Percentiles rank a stretch among this genome's conserved stretches.
Conservation (phyloP, 2,888 invertebrate species). For the Drosophila meridiana region DNA sequence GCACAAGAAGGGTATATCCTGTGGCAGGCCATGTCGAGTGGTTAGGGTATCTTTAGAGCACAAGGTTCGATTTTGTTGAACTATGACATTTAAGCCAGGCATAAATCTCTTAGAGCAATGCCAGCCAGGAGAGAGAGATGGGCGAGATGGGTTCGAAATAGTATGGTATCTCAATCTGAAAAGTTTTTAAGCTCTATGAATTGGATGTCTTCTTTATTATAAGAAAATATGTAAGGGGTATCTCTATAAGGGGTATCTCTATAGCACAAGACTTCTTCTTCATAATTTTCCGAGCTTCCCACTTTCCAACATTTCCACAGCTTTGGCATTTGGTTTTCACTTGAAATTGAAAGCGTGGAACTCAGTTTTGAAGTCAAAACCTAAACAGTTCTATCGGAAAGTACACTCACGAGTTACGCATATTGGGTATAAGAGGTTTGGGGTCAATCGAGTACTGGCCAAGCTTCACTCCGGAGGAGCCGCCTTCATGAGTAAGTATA, state of each 20-base stretch:
- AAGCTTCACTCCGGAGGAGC: neutral
- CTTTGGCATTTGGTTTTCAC: neutral
- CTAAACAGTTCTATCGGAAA: neutral
- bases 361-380: neutral
- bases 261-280: neutral
- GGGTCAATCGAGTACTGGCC: too few relatives aligned
- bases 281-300: neutral
- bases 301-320: neutral
- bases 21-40: neutral
- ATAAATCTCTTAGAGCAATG: neutral
- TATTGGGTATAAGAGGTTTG: neutral
- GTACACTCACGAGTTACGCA: neutral
- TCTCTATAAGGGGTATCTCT: neutral
- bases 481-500: neutral
- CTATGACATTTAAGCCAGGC: neutral
- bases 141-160: neutral
- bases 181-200: neutral
- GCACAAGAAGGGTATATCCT: neutral
- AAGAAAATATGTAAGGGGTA: neutral
- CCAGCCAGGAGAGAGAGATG: neutral
- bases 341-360: neutral
- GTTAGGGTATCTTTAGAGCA: neutral
- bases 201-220: neutral
- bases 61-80: neutral
- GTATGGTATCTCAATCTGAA: neutral